Base-by-base conservation (phyloP, 2,888 invertebrate species). In the Yponomeuta evonymella region DNA sequence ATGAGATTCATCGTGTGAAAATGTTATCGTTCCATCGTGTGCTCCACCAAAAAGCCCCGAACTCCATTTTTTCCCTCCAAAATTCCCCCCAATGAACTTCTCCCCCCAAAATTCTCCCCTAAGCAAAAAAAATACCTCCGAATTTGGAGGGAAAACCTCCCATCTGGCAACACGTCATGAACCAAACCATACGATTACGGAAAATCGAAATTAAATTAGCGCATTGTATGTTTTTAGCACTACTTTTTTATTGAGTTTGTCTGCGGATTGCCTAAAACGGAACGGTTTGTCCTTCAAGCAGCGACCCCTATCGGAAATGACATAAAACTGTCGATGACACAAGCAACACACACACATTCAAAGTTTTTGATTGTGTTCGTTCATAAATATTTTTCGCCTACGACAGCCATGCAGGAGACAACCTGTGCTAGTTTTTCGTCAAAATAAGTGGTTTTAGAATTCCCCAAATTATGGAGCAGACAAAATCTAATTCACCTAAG, bases 401-500 rank as follows among this genome's bases (percentile, higher is more conserved):
- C 89, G 89, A 90, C 92, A 93, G 94, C 93, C 93, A 94, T 94
- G 94, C 93, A 92, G 93, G 92, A 86, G 89, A 80, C 90, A 90
- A 91, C 88, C 92, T 90, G 93, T 86, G 88, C 87, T 87, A 90
- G 87, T 87, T 90, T 93, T 93, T 93, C 91, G 91, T 80, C 91
- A 90, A 92, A 92, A 88, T 92, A 88, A 90, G 89, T 90, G 92
- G 88, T 89, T 87, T 79, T 85, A 86, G 81, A 83, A 83, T 83
- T 83, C 84, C 83, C 83, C 85, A 85, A 85, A 91, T 86, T 86
- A 94, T 94, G 93, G 93, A 94, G 89, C 93, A 92, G 85, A 86
- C 87, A 83, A 93, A 93, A 92, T 87, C 88, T 84, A 90, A 88
- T 89, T 86, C 92, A 84, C 95, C 96, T 83, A 96, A 95, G 93